Evolutionary conservation across 2,797 vertebrate species (phyloP).

Genomic region (Pampus argenteus): DNA sequence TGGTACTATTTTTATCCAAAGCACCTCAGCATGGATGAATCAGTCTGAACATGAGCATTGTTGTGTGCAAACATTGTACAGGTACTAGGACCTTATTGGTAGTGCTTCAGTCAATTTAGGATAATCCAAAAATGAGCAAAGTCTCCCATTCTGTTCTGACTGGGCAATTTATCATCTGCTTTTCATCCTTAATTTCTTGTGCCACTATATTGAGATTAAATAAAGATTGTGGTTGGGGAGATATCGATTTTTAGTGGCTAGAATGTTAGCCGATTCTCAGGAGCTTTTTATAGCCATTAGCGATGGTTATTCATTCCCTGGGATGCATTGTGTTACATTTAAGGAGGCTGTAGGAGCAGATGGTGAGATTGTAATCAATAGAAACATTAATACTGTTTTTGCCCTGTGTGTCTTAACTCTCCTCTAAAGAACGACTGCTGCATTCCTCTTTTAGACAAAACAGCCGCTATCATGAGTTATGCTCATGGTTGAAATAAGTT

Average conservation of each 20-base stretch:
- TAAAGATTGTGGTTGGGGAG: conserved; percentile 78
- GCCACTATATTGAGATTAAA: conserved; percentile 78
- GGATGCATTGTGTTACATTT: conserved; percentile 82
- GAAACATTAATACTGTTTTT: conserved; percentile 73
- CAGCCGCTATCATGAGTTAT: conserved; percentile 48
- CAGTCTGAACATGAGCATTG: conserved; percentile 7
- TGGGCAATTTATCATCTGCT: conserved; percentile 60
- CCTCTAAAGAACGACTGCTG: conserved; percentile 41
- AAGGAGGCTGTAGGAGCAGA: conserved; percentile 65
- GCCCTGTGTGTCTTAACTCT: conserved; percentile 27
- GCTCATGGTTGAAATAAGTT: conserved; percentile 41
- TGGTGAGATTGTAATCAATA: conserved; percentile 79
- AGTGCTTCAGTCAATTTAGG: conserved; percentile 40
- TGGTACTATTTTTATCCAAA: conserved; percentile 46
- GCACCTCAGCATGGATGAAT: conserved; percentile 29
- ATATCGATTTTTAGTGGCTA: conserved; percentile 81
- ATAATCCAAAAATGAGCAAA: conserved; percentile 31
- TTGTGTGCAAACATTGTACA: conserved; percentile 20
- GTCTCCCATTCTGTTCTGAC: conserved; percentile 32
- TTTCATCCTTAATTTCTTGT: conserved; percentile 71
- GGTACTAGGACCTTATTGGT: conserved; percentile 2
- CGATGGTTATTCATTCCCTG: conserved; percentile 79
- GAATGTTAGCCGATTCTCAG: conserved; percentile 69
- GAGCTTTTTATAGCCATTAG: conserved; percentile 84
- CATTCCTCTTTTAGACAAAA: conserved; percentile 50